Base-by-base conservation (phyloP, 2,113 vertebrate genomes). In the Centrocercus urophasianus region DNA sequence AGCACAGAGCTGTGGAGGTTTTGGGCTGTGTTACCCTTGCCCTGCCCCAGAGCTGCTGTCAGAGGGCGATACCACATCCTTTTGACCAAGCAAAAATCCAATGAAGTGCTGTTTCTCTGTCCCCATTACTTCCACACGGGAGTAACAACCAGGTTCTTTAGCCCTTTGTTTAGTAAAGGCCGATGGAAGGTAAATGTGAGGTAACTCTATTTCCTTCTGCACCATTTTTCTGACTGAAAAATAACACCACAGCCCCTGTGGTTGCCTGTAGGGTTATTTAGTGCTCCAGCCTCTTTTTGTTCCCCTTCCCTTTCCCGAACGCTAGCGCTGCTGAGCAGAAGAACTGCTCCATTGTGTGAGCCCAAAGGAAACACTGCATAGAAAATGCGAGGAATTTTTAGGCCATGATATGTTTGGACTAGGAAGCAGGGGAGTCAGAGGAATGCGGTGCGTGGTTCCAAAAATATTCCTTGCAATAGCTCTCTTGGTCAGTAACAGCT, bases 381-480 rank as follows among this genome's bases (percentile, higher is more conserved):
- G 96, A 98, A 97, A 98, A 98, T 96, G 96, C 45, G 69, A 97
- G 92, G 97, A 98, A 97, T 97, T 97, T 96, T 96, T 95, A 94
- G 94, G 95, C 96, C 89, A 89, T 91, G 96, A 97, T 97, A 96
- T 97, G 97, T 98, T 98, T 98, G 97, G 94, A 97, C 90, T 96
- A 97, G 97, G 97, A 97, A 96, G 95, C 95, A 83, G 71, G 97
- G 94, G 97, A 97, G 96, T 97, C 3, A 0, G 74, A 97, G 97
- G 97, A 98, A 97, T 98, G 97, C 3, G 2, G 95, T 86, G 89
- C 59, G 80, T 3, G 52, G 94, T 94, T 98, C 97, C 97, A 97
- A 98, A 97, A 98, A 97, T 97, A 97, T 97, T 97, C 96, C 88
- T 86, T 97, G 95, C 96, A 96, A 91, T 94, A 94, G 94, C 8